Conservation (phyloP, 2,797 vertebrate genomes). For the Potorous gilbertii region DNA sequence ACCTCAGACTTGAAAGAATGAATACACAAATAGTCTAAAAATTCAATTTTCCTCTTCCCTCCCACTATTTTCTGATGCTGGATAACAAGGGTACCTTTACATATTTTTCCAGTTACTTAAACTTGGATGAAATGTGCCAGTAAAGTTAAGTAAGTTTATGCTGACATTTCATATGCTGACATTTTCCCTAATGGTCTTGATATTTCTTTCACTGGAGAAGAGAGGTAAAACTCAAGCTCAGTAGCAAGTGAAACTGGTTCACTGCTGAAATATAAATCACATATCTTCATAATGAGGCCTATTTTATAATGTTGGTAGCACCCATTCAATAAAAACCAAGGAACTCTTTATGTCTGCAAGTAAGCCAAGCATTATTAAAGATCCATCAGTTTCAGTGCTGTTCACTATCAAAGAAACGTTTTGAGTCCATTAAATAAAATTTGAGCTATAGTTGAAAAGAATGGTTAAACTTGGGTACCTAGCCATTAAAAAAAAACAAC, state of each 20-base stretch:
- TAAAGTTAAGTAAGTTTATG: constrained; percentile 42
- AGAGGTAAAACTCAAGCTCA: constrained; percentile 30
- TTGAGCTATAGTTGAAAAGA: constrained; percentile 31
- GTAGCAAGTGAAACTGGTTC: constrained; percentile 1
- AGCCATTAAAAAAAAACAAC: constrained; percentile 32
- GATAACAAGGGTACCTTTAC: not conserved
- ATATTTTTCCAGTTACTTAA: constrained; percentile 38
- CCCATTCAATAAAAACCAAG: constrained; percentile 47
- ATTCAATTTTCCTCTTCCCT: constrained; percentile 34
- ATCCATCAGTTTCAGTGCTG: constrained; percentile 46
- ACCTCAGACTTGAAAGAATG: constrained; percentile 53
- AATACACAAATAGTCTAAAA: not conserved
- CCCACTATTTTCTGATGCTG: not conserved
- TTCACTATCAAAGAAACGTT: constrained; percentile 47
- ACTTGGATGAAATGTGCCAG: constrained; percentile 21
- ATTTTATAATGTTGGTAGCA: constrained; percentile 48
- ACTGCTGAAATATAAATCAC: constrained; percentile 38
- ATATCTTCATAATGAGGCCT: constrained; percentile 39
- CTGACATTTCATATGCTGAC: not conserved
- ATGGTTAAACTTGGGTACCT: not conserved
- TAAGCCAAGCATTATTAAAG: constrained; percentile 32
- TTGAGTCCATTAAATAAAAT: constrained; percentile 46
- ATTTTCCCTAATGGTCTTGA: not conserved
- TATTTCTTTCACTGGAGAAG: constrained; percentile 35
- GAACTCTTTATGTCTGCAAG: constrained; percentile 55